phyloP scores from a whole-genome alignment of 2,797 vertebrate species.

The Scolopax rusticola region DNA sequence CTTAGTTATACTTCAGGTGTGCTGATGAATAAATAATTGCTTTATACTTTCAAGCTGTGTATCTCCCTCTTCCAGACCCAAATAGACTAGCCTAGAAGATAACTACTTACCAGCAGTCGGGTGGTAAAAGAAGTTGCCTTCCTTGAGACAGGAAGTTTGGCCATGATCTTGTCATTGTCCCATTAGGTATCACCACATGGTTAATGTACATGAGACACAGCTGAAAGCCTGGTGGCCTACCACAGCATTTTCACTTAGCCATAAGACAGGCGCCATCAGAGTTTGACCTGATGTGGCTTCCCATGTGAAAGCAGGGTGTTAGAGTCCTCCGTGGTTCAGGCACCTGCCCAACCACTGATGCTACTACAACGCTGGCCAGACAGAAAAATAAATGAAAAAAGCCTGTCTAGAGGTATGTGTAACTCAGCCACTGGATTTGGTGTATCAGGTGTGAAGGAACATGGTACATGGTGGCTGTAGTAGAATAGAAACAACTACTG shows the following conservation, averaged over 20 bases:
- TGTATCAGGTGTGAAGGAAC: not conserved
- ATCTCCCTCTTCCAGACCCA: too few relatives aligned
- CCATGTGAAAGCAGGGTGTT: not conserved
- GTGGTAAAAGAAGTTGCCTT: not conserved
- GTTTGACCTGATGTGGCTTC: not conserved
- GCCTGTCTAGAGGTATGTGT: accelerated
- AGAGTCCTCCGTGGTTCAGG: accelerated
- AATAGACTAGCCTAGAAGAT: not conserved
- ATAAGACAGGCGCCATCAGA: accelerated
- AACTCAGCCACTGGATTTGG: not conserved
- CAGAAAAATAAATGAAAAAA: not conserved
- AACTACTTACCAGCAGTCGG: not conserved
- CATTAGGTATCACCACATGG: not conserved
- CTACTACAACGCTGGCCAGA: not conserved
- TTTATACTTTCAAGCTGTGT: not conserved
- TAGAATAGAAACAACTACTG: not conserved
- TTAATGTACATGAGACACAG: not conserved
- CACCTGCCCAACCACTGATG: not conserved
- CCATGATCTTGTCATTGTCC: not conserved
- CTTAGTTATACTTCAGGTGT: not conserved
- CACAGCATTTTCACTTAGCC: not conserved
- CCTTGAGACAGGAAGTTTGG: not conserved
- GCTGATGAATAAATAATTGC: not conserved
- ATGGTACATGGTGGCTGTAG: accelerated
- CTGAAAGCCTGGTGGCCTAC: not conserved